phyloP scores from a whole-genome alignment of 2,797 vertebrate species.

The Hafferia zeledoni region DNA sequence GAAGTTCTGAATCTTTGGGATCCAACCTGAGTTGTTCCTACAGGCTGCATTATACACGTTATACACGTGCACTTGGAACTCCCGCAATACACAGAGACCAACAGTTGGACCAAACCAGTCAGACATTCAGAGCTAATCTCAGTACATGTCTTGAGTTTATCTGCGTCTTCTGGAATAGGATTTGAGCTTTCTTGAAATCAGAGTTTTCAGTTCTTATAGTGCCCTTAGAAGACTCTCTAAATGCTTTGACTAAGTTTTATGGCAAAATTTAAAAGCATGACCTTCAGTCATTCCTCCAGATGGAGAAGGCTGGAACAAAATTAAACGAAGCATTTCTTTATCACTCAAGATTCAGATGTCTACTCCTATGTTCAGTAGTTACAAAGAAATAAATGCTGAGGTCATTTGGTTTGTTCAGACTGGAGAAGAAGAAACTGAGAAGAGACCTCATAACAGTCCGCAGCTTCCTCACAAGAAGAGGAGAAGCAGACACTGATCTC shows the following conservation, averaged over 20 bases:
- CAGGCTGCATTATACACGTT: background rate
- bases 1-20: slow-evolving; percentile 6
- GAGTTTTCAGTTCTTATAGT: background rate
- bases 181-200: background rate
- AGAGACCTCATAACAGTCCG: background rate
- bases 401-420: background rate
- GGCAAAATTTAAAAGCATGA: background rate
- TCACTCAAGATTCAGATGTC: background rate
- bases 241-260: background rate
- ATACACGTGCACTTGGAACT: background rate
- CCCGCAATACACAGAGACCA: background rate
- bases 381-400: background rate
- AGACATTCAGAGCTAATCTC: slow-evolving; percentile 5
- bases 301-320: background rate
- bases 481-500: background rate
- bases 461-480: background rate
- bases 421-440: background rate
- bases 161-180: background rate
- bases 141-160: background rate
- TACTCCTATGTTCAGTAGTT: background rate
- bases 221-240: background rate
- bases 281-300: background rate
- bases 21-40: background rate
- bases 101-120: background rate
- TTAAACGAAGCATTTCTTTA: background rate